A percentile compares a stretch with the other conserved stretches of the same genome.
phyloP scores from a whole-genome alignment of 2,888 invertebrate species.

The Pollenia griseotomentosa region DNA sequence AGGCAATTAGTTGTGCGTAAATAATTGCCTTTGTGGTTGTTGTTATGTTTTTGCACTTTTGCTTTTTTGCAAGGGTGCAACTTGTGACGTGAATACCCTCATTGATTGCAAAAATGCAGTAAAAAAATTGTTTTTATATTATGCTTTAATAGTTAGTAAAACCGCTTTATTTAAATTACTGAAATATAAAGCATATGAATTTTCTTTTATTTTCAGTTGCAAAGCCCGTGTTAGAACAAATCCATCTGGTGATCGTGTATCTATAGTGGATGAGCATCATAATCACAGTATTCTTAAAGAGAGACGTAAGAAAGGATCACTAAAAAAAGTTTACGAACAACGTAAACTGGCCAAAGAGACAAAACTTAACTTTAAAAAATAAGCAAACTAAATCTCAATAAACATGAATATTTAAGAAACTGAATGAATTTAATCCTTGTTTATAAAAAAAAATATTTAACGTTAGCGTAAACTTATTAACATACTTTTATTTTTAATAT shows the following conservation, averaged over 20 bases:
- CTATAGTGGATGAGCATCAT: slow-evolving; percentile 78
- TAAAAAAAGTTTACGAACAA: slow-evolving; percentile 79
- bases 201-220: slow-evolving; percentile 75
- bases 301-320: slow-evolving; percentile 79
- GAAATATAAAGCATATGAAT: neutral
- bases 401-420: neutral
- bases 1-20: too few species aligned
- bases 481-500: slow-evolving; percentile 24
- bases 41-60: too few species aligned
- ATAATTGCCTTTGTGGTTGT: too few species aligned
- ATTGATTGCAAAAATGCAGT: too few species aligned
- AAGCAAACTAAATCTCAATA: slow-evolving; percentile 30
- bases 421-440: neutral
- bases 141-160: too few species aligned
- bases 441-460: neutral
- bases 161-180: neutral
- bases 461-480: neutral
- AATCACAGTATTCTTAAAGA: slow-evolving; percentile 79
- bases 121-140: too few species aligned
- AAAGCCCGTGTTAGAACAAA: slow-evolving; percentile 79
- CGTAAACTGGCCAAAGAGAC: slow-evolving; percentile 74
- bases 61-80: too few species aligned
- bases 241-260: slow-evolving; percentile 78
- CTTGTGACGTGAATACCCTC: too few species aligned
- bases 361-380: slow-evolving; percentile 35